Base-by-base conservation (phyloP, 2,888 invertebrate species). In the Papilio gigon region DNA sequence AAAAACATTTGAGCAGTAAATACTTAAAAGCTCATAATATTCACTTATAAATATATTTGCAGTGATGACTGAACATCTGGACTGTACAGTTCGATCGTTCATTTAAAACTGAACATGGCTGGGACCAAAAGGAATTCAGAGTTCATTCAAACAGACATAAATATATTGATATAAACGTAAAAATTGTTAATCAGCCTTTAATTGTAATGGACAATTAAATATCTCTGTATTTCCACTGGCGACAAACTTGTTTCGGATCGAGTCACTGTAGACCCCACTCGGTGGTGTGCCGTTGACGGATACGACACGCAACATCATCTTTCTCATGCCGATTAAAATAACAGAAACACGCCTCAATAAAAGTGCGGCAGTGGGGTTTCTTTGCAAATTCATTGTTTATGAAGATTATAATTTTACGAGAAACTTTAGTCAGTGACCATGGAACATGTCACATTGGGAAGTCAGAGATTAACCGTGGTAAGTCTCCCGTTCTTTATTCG, bases 401-500 rank as follows among this genome's bases (percentile, higher is more conserved):
- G 11, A 47, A 11, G 2, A 25, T 4, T 25, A 12, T 27, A n/a
- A 53, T 6, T n/a, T n/a, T n/a, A n/a, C n/a, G n/a, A n/a, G n/a
- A n/a, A n/a, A n/a, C n/a, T n/a, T n/a, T n/a, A n/a, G n/a, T n/a
- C n/a, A n/a, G n/a, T n/a, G n/a, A n/a, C n/a, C n/a, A n/a, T n/a
- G n/a, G n/a, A n/a, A n/a, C n/a, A n/a, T n/a, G n/a, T n/a, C n/a
- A n/a, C n/a, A n/a, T n/a, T n/a, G n/a, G n/a, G n/a, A n/a, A n/a
- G n/a, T n/a, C n/a, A n/a, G n/a, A n/a, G n/a, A n/a, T n/a, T n/a
- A n/a, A n/a, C n/a, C n/a, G n/a, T n/a, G n/a, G n/a, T n/a, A n/a
- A n/a, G n/a, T n/a, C n/a, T n/a, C n/a, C n/a, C n/a, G n/a, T 27
- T 61, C 20, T 61, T 40, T 5, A 35, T 22, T 53, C 53, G 67